Base-by-base conservation (phyloP, 2,797 vertebrate genomes). In the Urosaurus nigricauda region DNA sequence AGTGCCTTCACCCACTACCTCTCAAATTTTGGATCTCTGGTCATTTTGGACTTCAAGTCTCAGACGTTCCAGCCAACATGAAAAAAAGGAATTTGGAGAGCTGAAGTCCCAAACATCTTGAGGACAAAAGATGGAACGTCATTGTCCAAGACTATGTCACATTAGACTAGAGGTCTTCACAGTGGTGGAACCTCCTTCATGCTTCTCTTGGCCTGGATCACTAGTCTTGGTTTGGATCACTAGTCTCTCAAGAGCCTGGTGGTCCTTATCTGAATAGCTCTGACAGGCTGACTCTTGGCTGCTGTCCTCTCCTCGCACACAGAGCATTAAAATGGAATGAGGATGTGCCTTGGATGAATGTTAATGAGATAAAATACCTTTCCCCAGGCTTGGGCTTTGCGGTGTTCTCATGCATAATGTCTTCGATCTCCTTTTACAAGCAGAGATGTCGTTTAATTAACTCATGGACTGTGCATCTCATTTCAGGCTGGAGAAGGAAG, bases 361-460 rank as follows among this genome's bases (percentile, higher is more conserved):
- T 88, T 91, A 91, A 91, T 86, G 79, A 88, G 84, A 83, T 73
- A 79, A 65, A 86, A 83, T 86, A 79, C 80, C 56, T 79, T 74
- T 79, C 79, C 84, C 74, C 65, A 78, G 65, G 17, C 79, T 79
- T 5, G 24, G 73, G 35, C 79, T 78, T 83, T 65, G 73, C 73
- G 35, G 32, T 74, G 51, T 83, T 73, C 90, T 88, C 79, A 68
- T 88, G 87, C 90, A 83, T 86, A 86, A 79, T 79, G 79, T 65
- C 84, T 91, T 91, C 79, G n/a, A 86, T 86, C 90, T 83, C 79
- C 84, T 86, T 79, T 83, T 86, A 88, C 87, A 88, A 91, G 87
- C 87, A 79, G 79, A 78, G 84, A 79, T 86, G 87, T 83, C 79
- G 1, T 88, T 88, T 91, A 88, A 91, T 91, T 91, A 91, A 88